Base-by-base conservation (phyloP, 2,888 invertebrate genomes). In the Chloroclysta siterata region DNA sequence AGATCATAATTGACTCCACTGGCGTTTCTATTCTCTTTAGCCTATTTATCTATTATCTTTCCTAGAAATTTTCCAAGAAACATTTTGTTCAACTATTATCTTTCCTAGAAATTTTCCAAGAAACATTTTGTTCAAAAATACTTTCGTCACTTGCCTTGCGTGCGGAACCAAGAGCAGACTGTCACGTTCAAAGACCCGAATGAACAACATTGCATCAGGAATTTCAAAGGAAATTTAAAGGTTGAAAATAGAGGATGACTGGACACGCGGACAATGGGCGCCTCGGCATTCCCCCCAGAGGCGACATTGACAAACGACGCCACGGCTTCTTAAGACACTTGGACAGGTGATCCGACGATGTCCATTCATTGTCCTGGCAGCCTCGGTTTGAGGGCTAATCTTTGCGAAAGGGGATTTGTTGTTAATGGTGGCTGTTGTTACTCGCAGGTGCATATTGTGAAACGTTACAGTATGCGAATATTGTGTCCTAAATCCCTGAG, bases 341-440 rank as follows among this genome's bases (percentile, higher is more conserved):
- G 81, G 88, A 88, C 88, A 88, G 89, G 88, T 88, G 89, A 89
- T 88, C 82, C 84, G 80, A 78, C 72, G 76, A 77, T 82, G 85
- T 77, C 85, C 83, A 83, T 86, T 83, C 83, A 84, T 85, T 83
- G 85, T 78, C 78, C 77, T 71, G 75, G 69, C 75, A 78, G 76
- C 78, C 71, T 79, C 72, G 73, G 73, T 75, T 75, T 72, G 70
- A 70, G 72, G 70, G 71, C 70, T 71, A 69, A 76, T 77, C 72
- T 74, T 73, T 69, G 70, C 75, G 76, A 72, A 77, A 73, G 46
- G 70, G 60, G 69, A 63, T 64, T 70, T 65, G 62, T 65, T 63
- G 68, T 70, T 64, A 69, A 68, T 69, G 67, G 69, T 68, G 52
- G 63, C 60, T 60, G 44, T 53, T 57, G 63, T 53, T 67, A 50